Evolutionary conservation across 2,888 invertebrate species (phyloP).

Genomic region (Tricholauxania praeusta): DNA sequence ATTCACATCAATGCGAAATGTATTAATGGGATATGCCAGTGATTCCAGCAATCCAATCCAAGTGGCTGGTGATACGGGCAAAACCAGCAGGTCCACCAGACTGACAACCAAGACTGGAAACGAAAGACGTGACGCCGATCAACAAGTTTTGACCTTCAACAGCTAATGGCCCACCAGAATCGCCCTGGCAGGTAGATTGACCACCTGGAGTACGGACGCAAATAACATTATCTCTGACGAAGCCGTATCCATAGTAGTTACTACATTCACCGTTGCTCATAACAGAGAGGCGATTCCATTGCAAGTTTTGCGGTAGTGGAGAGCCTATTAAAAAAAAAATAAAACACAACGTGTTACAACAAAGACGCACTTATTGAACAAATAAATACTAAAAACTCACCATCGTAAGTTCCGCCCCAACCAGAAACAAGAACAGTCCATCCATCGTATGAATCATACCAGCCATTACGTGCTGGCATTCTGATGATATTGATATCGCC

Average conservation of each 20-base stretch:
- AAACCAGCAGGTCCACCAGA: constrained; percentile 57
- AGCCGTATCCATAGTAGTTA: constrained; percentile 43
- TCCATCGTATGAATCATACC: constrained; percentile 45
- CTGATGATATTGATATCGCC: constrained; percentile 42
- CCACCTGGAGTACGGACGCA: constrained; percentile 54
- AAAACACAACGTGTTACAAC: background rate
- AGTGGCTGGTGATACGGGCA: constrained; percentile 52
- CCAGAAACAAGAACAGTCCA: constrained; percentile 55
- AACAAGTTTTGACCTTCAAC: constrained; percentile 30
- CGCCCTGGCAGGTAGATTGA: constrained; percentile 58
- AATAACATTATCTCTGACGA: constrained; percentile 47
- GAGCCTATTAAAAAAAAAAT: constrained; percentile 19
- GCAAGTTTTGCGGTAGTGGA: constrained; percentile 44
- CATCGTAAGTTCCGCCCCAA: constrained; percentile 55
- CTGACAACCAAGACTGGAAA: constrained; percentile 54
- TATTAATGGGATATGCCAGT: constrained; percentile 39
- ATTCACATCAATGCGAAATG: no score
- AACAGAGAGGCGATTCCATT: constrained; percentile 47
- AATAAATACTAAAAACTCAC: background rate
- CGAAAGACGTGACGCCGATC: constrained; percentile 59
- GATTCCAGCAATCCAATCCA: constrained; percentile 52
- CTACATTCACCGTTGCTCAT: constrained; percentile 51
- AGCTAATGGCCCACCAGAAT: constrained; percentile 63
- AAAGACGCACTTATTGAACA: background rate
- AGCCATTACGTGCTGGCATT: constrained; percentile 41